Conservation (phyloP, 1,140 invertebrate species). For the Cyphomyrmex costatus region DNA sequence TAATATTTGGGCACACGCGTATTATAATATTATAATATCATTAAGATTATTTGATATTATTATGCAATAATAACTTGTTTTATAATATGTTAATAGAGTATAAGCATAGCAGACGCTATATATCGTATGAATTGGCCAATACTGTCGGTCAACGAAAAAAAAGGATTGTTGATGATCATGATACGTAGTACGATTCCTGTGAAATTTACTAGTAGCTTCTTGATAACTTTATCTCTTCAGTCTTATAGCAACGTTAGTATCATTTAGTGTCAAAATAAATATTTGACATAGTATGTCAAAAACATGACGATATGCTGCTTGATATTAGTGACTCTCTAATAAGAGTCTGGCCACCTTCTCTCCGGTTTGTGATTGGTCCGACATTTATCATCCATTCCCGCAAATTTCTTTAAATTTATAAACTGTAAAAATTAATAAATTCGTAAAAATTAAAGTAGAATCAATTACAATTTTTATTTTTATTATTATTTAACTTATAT, state of each 20-base stretch:
- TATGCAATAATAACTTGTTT: background rate
- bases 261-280: background rate
- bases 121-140: constrained; percentile 40
- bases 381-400: no score
- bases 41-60: no score
- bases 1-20: no score
- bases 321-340: no score
- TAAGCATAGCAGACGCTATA: background rate
- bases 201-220: constrained; percentile 49
- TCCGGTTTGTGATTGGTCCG: no score
- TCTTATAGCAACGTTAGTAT: constrained; percentile 32
- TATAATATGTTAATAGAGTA: background rate
- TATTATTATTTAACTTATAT: no score
- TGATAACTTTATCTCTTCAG: constrained; percentile 44
- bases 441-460: no score
- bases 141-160: background rate
- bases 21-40: no score
- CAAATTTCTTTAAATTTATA: no score
- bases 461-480: no score
- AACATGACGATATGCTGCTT: background rate
- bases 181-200: constrained; percentile 51
- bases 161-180: constrained; percentile 53
- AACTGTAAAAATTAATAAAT: no score
- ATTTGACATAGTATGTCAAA: background rate
- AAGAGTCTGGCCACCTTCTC: no score